These are phyloP conservation scores for Sminthurinus aureus DNA, from an alignment of 2,888 invertebrate genomes.

Conservation along the genomic window DNA sequence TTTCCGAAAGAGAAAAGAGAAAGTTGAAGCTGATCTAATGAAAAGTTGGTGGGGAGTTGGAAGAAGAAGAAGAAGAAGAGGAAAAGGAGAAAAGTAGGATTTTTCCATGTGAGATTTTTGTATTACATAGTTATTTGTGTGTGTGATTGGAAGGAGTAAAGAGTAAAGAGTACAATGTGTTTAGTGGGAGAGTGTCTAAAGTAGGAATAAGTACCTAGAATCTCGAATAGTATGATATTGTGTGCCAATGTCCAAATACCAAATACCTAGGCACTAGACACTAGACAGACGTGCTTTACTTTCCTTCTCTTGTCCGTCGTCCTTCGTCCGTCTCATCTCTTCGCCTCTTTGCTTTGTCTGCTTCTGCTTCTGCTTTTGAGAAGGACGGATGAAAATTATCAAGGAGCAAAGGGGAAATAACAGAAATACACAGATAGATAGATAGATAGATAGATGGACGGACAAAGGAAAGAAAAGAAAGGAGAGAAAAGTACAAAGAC, in stretches of 20 bases:
- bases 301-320: no score
- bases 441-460: background rate
- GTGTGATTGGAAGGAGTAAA: background rate
- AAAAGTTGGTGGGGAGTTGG: constrained; percentile 41
- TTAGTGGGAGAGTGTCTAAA: no score
- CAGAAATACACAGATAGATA: no score
- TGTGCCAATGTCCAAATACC: background rate
- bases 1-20: constrained; percentile 27
- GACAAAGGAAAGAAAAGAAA: background rate
- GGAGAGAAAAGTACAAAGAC: background rate
- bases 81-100: constrained; percentile 4
- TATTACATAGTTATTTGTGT: background rate
- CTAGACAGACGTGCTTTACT: no score
- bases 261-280: background rate
- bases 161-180: no score
- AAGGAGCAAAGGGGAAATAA: background rate
- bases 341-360: background rate
- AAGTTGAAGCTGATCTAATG: constrained; percentile 51
- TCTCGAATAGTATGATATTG: background rate
- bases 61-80: background rate
- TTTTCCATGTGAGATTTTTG: background rate
- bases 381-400: background rate
- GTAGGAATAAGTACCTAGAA: background rate
- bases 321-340: no score
- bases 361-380: no score